Conservation (phyloP, 2,797 vertebrate species). For the Dendrocincla tyrannina region DNA sequence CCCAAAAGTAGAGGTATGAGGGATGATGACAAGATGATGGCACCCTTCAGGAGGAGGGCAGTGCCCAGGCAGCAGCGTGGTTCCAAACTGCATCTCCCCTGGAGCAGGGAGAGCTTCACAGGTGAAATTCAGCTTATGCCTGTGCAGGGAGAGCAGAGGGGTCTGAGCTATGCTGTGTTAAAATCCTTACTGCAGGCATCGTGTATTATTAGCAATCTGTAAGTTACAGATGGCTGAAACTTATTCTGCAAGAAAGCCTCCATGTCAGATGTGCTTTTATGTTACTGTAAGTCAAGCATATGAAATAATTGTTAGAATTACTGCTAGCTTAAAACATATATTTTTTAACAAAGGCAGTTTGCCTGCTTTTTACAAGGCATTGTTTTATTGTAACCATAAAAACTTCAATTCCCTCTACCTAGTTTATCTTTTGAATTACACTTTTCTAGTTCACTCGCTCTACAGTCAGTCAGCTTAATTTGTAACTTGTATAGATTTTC, state of each 20-base stretch:
- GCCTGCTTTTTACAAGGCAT: neutral
- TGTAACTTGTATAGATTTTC: conserved; percentile 55
- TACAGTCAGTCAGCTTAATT: conserved; percentile 46
- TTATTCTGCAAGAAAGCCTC: neutral
- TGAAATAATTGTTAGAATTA: neutral
- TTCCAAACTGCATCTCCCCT: neutral
- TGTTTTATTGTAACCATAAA: conserved; percentile 6
- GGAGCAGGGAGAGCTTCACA: neutral
- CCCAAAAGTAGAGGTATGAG: neutral
- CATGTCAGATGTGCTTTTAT: neutral
- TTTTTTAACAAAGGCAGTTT: neutral
- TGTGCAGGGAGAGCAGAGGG: neutral
- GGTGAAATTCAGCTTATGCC: neutral
- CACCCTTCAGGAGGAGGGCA: neutral
- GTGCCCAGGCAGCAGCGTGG: rapidly evolving
- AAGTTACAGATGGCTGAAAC: neutral
- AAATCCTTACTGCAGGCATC: neutral
- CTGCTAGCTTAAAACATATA: neutral
- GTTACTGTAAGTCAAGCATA: neutral
- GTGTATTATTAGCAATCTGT: neutral
- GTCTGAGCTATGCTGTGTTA: rapidly evolving
- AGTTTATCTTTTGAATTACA: neutral
- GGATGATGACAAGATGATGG: rapidly evolving
- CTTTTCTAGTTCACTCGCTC: neutral
- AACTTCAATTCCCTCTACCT: neutral